These are phyloP conservation scores for Gymnarchus niloticus DNA, from an alignment of 2,113 vertebrate genomes.

Conservation along the genomic window DNA sequence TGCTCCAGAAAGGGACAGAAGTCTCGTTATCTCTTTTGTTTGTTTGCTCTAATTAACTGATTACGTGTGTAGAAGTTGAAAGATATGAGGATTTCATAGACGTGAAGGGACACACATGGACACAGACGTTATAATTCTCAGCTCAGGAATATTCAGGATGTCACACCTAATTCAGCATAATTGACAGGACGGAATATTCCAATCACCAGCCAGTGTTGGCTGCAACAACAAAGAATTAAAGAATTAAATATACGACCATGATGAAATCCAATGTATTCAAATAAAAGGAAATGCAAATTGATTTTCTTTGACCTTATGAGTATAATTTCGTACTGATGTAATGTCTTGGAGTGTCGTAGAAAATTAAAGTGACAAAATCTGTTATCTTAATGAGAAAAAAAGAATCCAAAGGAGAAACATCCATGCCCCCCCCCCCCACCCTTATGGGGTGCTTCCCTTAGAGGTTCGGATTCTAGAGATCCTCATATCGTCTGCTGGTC, in stretches of 20 bases:
- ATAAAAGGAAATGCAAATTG: background rate
- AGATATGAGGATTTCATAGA: background rate
- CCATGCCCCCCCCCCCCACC: too few relatives aligned
- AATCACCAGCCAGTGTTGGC: background rate
- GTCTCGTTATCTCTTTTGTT: background rate
- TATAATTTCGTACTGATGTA: conserved; percentile 12
- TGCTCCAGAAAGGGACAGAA: too few relatives aligned
- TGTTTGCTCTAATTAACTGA: background rate
- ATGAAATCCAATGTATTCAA: background rate
- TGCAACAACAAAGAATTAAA: background rate
- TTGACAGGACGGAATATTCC: conserved; percentile 9
- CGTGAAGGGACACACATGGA: background rate
- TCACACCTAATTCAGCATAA: conserved; percentile 2
- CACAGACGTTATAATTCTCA: background rate
- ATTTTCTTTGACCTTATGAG: background rate
- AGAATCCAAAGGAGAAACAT: background rate
- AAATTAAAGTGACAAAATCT: background rate
- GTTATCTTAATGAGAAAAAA: background rate
- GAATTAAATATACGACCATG: background rate
- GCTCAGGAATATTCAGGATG: background rate
- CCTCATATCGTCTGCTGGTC: too few relatives aligned
- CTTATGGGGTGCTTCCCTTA: too few relatives aligned
- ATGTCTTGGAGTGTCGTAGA: background rate
- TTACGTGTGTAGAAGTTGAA: background rate
- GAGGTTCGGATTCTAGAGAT: too few relatives aligned